Conservation (phyloP, 2,797 vertebrate species). For the Anas acuta region DNA sequence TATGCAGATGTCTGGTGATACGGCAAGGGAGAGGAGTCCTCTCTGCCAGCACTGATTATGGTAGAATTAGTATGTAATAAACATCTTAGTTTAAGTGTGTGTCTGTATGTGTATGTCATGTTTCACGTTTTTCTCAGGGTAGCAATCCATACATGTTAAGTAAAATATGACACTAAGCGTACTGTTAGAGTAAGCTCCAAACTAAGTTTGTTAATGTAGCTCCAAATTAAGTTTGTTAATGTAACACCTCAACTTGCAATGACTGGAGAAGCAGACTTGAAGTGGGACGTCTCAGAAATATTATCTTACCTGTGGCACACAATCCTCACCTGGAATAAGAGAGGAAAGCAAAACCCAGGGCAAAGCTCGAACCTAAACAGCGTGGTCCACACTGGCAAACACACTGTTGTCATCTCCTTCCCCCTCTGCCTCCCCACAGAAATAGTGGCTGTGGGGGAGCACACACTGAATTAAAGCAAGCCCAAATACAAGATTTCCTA, state of each 20-base stretch:
- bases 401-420: neutral
- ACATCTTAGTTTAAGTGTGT: conserved; percentile 27
- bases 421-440: neutral
- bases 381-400: fast-evolving
- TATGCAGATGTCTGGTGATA: neutral
- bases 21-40: neutral
- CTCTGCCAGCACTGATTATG: neutral
- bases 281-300: neutral
- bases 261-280: neutral
- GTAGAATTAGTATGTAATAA: conserved; percentile 55
- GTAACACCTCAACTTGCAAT: neutral
- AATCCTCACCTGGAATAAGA: neutral
- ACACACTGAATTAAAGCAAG: neutral
- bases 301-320: neutral
- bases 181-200: neutral
- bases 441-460: neutral
- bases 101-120: neutral
- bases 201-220: neutral
- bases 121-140: neutral
- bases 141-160: neutral
- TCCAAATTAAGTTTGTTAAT: neutral
- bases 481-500: neutral
- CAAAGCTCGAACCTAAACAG: neutral
- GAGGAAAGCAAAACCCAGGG: neutral
- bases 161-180: neutral